A percentile compares a stretch with the other conserved stretches of the same genome.
These are phyloP conservation scores for Spinus olivaceus DNA, from an alignment of 2,797 vertebrate species.

Conservation along the genomic window DNA sequence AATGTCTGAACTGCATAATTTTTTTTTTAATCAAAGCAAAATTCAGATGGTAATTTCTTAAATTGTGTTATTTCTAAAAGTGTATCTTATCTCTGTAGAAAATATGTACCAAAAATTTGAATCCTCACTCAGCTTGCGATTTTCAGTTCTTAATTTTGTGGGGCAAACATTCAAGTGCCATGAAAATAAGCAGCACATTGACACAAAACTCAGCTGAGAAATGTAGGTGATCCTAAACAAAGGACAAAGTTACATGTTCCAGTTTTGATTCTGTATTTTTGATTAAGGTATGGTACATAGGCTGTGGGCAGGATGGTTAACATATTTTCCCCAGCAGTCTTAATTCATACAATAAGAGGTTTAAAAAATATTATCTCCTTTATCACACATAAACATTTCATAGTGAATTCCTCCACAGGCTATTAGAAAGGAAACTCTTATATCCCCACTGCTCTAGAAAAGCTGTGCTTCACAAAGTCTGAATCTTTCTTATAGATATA, in stretches of 20 bases:
- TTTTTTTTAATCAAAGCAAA: neutral
- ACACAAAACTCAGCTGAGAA: neutral
- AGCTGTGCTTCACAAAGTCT: neutral
- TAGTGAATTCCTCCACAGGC: neutral
- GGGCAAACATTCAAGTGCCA: neutral
- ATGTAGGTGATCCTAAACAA: neutral
- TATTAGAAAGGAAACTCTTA: neutral
- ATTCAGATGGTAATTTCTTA: conserved; percentile 7
- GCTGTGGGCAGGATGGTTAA: neutral
- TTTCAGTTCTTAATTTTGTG: neutral
- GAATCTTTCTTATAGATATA: neutral
- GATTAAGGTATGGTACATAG: neutral
- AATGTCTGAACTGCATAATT: neutral
- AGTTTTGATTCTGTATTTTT: neutral
- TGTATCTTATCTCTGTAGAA: neutral
- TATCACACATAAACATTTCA: neutral
- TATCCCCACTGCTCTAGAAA: neutral
- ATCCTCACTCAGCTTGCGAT: neutral
- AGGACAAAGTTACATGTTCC: neutral
- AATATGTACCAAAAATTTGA: neutral
- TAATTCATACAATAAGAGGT: neutral
- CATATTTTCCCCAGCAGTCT: neutral
- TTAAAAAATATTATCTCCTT: neutral
- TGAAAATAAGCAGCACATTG: neutral
- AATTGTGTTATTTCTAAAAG: neutral